phyloP scores from a whole-genome alignment of 2,113 vertebrate species.

The Danio rerio region GRCz12tu NC_133180.1:28654001-28654500 shows the following conservation, averaged over 20 bases:
- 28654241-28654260: not conserved
- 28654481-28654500: conserved; percentile 89
- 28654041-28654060: too few species aligned
- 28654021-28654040: too few species aligned
- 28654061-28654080: too few species aligned
- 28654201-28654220: conserved; percentile 12
- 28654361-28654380: conserved; percentile 74
- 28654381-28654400: conserved; percentile 82
- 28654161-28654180: not conserved
- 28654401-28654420: conserved; percentile 85
- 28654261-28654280: conserved; percentile 1
- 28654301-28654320: not conserved
- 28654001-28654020: too few species aligned
- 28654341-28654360: conserved; percentile 75
- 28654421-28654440: conserved; percentile 95
- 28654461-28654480: conserved; percentile 93
- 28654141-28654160: too few species aligned
- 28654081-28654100: too few species aligned
- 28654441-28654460: conserved; percentile 83
- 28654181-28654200: conserved; percentile 10
- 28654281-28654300: not conserved
- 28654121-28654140: too few species aligned
- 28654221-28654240: conserved; percentile 33
- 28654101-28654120: too few species aligned
- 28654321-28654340: not conserved